Conservation (phyloP, 2,113 vertebrate species). For the Amblyopsis rosae region DNA sequence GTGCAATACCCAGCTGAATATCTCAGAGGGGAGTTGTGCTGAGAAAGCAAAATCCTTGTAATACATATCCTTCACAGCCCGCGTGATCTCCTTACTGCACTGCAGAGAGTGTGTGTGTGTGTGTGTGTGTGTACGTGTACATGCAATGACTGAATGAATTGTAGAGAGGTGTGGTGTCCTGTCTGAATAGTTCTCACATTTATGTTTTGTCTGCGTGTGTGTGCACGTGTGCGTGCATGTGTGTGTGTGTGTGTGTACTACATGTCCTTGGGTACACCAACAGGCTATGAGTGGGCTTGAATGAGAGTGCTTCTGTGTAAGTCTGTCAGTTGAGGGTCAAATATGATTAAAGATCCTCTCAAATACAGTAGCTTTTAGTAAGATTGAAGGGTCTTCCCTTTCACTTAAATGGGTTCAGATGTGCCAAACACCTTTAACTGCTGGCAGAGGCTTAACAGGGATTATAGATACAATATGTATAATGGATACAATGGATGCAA, state of each 20-base stretch:
- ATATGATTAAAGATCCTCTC: constrained; percentile 45
- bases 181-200: background rate
- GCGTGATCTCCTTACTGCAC: constrained; percentile 13
- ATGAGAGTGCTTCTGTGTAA: constrained; percentile 31
- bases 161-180: background rate
- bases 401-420: constrained; percentile 53
- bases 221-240: background rate
- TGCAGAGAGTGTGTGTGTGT: background rate
- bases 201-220: background rate
- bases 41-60: constrained; percentile 29
- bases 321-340: constrained; percentile 35
- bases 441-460: constrained; percentile 17
- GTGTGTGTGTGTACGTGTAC: background rate
- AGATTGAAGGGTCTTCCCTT: constrained; percentile 57
- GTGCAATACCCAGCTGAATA: constrained; percentile 26
- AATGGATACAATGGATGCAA: constrained; percentile 27
- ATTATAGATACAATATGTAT: constrained; percentile 41
- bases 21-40: constrained; percentile 27
- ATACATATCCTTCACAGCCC: constrained; percentile 15
- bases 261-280: background rate
- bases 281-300: constrained; percentile 16
- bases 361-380: constrained; percentile 47
- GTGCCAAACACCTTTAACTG: constrained; percentile 26
- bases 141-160: background rate
- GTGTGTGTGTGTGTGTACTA: background rate